These are phyloP conservation scores for Nesometra sesokonis DNA, from an alignment of 35 echinoderm and acorn worm genomes.

Conservation along the genomic window DNA sequence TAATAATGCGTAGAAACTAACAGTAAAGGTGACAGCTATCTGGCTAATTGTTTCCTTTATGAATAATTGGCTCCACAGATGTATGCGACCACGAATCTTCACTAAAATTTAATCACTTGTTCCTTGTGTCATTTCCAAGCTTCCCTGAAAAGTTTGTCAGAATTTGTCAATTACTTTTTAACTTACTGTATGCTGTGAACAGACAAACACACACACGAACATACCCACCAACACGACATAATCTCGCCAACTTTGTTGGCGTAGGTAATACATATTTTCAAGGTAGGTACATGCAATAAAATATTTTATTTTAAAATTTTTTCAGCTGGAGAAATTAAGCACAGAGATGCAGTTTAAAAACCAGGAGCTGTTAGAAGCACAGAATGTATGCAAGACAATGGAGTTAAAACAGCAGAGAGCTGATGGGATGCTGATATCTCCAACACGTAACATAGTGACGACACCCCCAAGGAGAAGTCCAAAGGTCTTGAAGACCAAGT, in stretches of 20 bases:
- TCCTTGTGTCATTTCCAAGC: too few relatives aligned
- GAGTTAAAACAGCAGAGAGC: not conserved
- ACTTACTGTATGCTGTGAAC: not conserved
- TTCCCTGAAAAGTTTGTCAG: too few relatives aligned
- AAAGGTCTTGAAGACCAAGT: not conserved
- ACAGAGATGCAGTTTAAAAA: constrained; percentile 95
- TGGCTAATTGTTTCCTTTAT: too few relatives aligned
- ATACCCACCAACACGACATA: too few relatives aligned
- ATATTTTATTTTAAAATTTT: not conserved
- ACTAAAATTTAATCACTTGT: too few relatives aligned
- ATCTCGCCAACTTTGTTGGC: not conserved
- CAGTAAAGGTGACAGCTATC: too few relatives aligned
- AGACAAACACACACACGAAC: too few relatives aligned
- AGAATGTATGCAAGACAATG: constrained; percentile 49
- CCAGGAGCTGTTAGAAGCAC: constrained; percentile 61
- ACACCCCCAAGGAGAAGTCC: not conserved
- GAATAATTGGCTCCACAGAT: too few relatives aligned
- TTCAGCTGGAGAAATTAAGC: constrained; percentile 72
- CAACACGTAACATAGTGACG: not conserved
- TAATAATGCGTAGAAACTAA: too few relatives aligned
- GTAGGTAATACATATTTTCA: not conserved
- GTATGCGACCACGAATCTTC: too few relatives aligned
- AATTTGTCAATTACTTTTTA: too few relatives aligned
- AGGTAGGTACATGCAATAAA: not conserved
- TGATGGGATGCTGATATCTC: not conserved